Evolutionary conservation across 1,140 invertebrate genomes (phyloP).

Genomic region (Caenorhabditis brenneri): DNA sequence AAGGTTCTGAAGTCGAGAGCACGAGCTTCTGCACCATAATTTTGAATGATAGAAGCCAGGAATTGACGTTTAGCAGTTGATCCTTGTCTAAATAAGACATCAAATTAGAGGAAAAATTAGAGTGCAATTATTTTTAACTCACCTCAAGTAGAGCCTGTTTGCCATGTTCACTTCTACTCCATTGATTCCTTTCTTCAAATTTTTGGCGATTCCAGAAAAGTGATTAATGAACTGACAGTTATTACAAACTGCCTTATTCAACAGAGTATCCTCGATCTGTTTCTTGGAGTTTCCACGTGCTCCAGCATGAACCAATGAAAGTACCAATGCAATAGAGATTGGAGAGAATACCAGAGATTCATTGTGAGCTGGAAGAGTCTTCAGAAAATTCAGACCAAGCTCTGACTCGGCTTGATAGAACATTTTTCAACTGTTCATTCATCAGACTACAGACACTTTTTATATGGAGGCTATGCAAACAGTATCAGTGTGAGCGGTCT

Average conservation of each 20-base stretch:
- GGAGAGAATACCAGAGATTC: conserved; percentile 42
- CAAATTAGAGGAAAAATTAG: too few species aligned
- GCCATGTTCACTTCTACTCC: neutral
- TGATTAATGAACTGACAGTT: neutral
- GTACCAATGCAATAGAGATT: conserved; percentile 4
- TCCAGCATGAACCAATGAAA: conserved; percentile 25
- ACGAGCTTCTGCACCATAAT: neutral
- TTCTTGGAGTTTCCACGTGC: conserved; percentile 19
- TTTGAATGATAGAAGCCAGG: neutral
- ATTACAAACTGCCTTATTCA: neutral
- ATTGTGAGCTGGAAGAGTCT: neutral
- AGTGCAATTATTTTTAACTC: too few species aligned
- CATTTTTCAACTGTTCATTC: neutral
- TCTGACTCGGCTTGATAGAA: conserved; percentile 1
- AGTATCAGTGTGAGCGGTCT: too few species aligned
- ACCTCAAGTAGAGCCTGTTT: neutral
- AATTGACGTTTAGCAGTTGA: neutral
- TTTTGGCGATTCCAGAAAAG: neutral
- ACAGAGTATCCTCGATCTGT: neutral
- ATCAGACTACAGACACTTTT: too few species aligned
- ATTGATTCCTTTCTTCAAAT: neutral
- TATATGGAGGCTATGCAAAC: too few species aligned
- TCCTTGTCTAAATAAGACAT: neutral
- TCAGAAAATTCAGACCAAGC: conserved; percentile 14
- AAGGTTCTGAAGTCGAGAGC: neutral